phyloP scores from a whole-genome alignment of 2,113 vertebrate genomes.

The Cyanoderma ruficeps region DNA sequence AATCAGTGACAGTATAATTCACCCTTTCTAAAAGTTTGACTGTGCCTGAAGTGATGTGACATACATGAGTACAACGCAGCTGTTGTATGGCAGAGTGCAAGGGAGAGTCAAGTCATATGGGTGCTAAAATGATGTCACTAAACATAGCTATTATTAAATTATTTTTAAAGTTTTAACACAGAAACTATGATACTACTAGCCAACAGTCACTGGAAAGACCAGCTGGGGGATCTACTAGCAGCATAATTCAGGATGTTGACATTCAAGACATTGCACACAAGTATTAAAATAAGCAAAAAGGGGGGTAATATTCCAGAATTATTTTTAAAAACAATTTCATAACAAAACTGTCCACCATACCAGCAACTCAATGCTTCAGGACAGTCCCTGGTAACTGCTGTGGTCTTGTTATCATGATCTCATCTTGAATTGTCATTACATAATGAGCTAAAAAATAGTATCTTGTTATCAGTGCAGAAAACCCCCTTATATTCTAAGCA shows the following conservation, averaged over 20 bases:
- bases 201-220: not conserved
- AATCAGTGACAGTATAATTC: not conserved
- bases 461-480: not conserved
- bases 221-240: slow-evolving; percentile 6
- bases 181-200: not conserved
- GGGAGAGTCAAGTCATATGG: not conserved
- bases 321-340: slow-evolving; percentile 46
- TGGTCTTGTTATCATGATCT: not conserved
- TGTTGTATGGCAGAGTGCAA: not conserved
- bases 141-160: slow-evolving; percentile 32
- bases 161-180: slow-evolving; percentile 16
- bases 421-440: slow-evolving; percentile 3
- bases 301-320: slow-evolving; percentile 12
- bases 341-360: not conserved
- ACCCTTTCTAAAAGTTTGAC: not conserved
- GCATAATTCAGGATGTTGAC: not conserved
- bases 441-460: not conserved
- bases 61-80: not conserved
- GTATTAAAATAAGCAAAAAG: slow-evolving; percentile 57
- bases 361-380: not conserved
- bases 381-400: not conserved
- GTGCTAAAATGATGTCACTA: slow-evolving; percentile 46
- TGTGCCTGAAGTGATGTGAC: not conserved
- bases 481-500: not conserved
- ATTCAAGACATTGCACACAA: not conserved